Evolutionary conservation across 2,113 vertebrate species (phyloP).

Genomic region (Gymnorhina tibicen): DNA sequence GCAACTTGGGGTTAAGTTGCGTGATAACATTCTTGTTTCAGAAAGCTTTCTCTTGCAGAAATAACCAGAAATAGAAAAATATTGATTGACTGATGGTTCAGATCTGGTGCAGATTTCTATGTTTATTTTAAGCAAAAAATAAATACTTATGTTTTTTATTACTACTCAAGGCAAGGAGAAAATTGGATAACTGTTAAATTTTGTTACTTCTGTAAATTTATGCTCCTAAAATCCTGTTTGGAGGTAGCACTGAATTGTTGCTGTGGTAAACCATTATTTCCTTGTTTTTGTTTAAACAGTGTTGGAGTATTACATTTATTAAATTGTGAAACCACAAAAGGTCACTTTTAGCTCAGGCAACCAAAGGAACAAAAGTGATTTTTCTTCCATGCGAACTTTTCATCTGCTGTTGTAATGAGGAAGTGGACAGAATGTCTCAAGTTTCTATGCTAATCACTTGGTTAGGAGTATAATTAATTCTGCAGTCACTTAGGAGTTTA

Average conservation of each 20-base stretch:
- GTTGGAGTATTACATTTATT: not conserved
- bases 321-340: not conserved
- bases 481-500: not conserved
- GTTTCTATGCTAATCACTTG: not conserved
- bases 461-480: not conserved
- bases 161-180: not conserved
- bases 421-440: not conserved
- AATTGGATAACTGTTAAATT: not conserved
- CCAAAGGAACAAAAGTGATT: not conserved
- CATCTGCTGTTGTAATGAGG: not conserved
- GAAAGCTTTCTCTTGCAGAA: not conserved
- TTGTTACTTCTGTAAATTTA: not conserved
- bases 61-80: not conserved
- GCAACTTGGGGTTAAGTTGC: not conserved
- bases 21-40: not conserved
- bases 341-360: not conserved
- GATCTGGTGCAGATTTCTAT: not conserved
- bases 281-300: not conserved
- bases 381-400: not conserved
- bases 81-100: not conserved
- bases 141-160: not conserved
- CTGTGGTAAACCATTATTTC: not conserved
- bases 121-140: not conserved
- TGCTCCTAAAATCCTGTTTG: not conserved
- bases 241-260: not conserved